Conservation (phyloP, 2,797 vertebrate genomes). For the Podarcis lilfordi region DNA sequence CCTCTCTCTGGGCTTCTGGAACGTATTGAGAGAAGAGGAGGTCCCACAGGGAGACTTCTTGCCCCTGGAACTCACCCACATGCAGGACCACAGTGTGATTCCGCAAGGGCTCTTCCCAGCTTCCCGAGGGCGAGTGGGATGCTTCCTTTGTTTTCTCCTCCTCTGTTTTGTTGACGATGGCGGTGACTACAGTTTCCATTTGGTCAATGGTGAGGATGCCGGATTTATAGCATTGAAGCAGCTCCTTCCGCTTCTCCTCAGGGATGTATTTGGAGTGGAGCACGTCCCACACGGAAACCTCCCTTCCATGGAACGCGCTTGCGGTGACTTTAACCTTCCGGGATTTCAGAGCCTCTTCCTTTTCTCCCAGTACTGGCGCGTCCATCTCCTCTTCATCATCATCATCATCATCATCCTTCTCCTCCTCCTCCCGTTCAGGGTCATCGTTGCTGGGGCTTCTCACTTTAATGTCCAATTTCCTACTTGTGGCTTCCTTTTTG, state of each 20-base stretch:
- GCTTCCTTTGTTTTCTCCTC: background rate
- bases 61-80: conserved; percentile 70
- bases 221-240: conserved; percentile 73
- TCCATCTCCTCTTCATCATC: conserved; percentile 12
- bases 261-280: conserved; percentile 85
- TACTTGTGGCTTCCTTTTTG: conserved; percentile 70
- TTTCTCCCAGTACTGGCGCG: conserved; percentile 80
- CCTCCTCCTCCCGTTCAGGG: conserved; percentile 71
- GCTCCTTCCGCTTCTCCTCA: conserved; percentile 76
- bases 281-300: conserved; percentile 84
- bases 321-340: background rate
- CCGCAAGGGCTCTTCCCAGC: background rate
- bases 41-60: conserved; percentile 84
- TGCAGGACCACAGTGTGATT: background rate
- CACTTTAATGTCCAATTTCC: conserved; percentile 72
- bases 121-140: background rate
- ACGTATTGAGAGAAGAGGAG: conserved; percentile 81
- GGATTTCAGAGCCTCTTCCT: conserved; percentile 44
- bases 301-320: conserved; percentile 80
- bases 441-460: conserved; percentile 59
- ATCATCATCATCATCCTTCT: conserved; percentile 10
- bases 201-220: conserved; percentile 28
- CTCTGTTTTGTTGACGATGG: conserved; percentile 15
- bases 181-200: conserved; percentile 19
- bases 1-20: conserved; percentile 74